These are phyloP conservation scores for Gambusia affinis DNA, from an alignment of 2,113 vertebrate species.

Conservation along the genomic window DNA sequence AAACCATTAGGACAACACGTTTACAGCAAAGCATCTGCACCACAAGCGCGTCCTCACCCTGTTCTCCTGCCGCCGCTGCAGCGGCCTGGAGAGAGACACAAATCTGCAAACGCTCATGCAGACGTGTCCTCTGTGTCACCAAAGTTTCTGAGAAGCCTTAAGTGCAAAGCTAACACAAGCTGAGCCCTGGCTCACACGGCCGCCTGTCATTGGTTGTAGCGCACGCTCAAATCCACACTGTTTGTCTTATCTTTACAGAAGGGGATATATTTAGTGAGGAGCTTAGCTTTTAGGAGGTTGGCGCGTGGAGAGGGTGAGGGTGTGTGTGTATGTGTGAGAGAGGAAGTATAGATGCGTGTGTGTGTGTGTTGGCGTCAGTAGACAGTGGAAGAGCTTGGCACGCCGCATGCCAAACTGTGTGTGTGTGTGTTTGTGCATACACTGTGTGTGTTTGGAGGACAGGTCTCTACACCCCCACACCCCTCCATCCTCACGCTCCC, in stretches of 20 bases:
- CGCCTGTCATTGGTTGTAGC: slow-evolving; percentile 76
- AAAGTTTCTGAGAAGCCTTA: slow-evolving; percentile 63
- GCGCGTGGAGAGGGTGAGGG: slow-evolving; percentile 57
- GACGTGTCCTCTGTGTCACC: slow-evolving; percentile 20
- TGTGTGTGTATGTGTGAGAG: slow-evolving; percentile 38
- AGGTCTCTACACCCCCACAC: slow-evolving; percentile 29
- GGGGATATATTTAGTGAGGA: slow-evolving; percentile 86
- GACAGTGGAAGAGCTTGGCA: slow-evolving; percentile 72
- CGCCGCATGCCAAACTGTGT: slow-evolving; percentile 78
- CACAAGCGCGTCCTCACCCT: neutral
- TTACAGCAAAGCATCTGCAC: slow-evolving; percentile 3
- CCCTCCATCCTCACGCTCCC: no score
- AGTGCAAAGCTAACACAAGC: slow-evolving; percentile 75
- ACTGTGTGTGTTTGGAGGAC: slow-evolving; percentile 50
- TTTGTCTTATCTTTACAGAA: slow-evolving; percentile 82
- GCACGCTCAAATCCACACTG: slow-evolving; percentile 78
- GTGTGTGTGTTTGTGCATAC: slow-evolving; percentile 36
- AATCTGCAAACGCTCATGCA: slow-evolving; percentile 9
- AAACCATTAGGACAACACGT: neutral
- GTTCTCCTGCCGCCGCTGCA: neutral
- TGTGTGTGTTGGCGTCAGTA: slow-evolving; percentile 68
- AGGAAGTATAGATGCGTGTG: slow-evolving; percentile 25
- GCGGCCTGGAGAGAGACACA: neutral
- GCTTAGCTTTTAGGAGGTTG: slow-evolving; percentile 78
- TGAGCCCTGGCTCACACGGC: slow-evolving; percentile 69